A percentile compares a stretch with the other conserved stretches of the same genome.
Conservation (phyloP, 1,140 invertebrate genomes). For the Telenomus remus region DNA sequence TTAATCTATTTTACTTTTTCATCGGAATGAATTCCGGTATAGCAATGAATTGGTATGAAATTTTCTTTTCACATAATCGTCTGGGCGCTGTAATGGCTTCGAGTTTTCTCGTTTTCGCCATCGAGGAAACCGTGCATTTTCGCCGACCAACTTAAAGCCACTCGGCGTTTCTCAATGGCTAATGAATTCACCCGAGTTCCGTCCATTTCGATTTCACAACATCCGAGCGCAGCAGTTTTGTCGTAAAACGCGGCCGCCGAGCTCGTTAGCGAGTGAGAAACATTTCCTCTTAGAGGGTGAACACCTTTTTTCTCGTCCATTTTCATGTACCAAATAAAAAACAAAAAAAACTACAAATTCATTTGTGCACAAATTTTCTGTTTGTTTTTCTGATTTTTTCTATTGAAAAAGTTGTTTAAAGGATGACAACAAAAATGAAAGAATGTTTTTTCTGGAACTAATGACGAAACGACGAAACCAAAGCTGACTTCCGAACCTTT, state of each 20-base stretch:
- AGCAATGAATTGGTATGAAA: not conserved
- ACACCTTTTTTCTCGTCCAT: too few relatives aligned
- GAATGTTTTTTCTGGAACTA: too few relatives aligned
- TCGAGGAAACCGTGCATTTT: constrained; percentile 53
- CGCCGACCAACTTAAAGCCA: constrained; percentile 53
- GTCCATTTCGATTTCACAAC: constrained; percentile 56
- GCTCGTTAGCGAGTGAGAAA: constrained; percentile 16
- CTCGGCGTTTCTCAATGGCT: constrained; percentile 51
- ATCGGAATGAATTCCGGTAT: too few relatives aligned
- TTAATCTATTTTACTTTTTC: too few relatives aligned
- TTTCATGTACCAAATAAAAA: too few relatives aligned
- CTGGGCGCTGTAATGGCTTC: constrained; percentile 19
- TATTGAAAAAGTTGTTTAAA: too few relatives aligned
- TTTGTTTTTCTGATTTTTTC: too few relatives aligned
- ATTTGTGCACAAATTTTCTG: too few relatives aligned
- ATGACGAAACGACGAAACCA: too few relatives aligned
- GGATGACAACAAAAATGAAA: too few relatives aligned
- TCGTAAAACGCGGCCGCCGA: constrained; percentile 28
- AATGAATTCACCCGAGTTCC: constrained; percentile 56
- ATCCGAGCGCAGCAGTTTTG: constrained; percentile 33
- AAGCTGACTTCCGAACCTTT: constrained; percentile 17
- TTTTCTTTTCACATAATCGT: constrained; percentile 9
- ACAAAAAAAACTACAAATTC: too few relatives aligned
- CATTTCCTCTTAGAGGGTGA: too few relatives aligned
- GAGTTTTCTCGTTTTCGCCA: constrained; percentile 55